phyloP scores from a whole-genome alignment of 2,113 vertebrate species.

The Symphodus melops region DNA sequence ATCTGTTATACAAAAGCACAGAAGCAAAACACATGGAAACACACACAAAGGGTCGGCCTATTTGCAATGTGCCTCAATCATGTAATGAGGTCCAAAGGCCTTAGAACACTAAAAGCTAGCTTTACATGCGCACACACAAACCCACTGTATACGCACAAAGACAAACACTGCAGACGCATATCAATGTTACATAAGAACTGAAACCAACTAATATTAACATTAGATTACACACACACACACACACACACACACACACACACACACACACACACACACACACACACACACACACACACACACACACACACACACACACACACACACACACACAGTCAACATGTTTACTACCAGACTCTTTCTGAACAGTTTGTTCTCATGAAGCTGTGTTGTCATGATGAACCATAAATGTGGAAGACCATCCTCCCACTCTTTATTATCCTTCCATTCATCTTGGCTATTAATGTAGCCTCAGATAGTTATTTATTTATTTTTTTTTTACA shows the following conservation, averaged over 20 bases:
- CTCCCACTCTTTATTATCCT: too few relatives aligned
- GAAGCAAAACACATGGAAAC: conserved; percentile 16
- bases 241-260: too few relatives aligned
- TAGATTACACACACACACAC: conserved; percentile 34
- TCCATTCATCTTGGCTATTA: too few relatives aligned
- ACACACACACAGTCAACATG: conserved; percentile 54
- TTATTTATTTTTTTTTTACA: too few relatives aligned
- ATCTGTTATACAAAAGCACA: conserved; percentile 55
- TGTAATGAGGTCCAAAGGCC: conserved; percentile 31
- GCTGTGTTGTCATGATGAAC: too few relatives aligned
- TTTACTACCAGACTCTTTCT: conserved; percentile 54
- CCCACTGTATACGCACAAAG: background rate
- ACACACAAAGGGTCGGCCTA: conserved; percentile 1
- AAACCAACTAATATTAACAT: conserved; percentile 36
- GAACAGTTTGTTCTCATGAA: too few relatives aligned
- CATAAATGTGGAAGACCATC: too few relatives aligned
- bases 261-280: conserved; percentile 27
- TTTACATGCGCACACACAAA: conserved; percentile 7
- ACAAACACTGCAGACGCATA: conserved; percentile 29
- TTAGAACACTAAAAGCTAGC: conserved; percentile 5
- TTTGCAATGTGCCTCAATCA: conserved; percentile 48
- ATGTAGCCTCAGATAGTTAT: too few relatives aligned
- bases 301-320: background rate
- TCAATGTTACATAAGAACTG: conserved; percentile 43
- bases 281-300: conserved; percentile 14